These are phyloP conservation scores for Coptodon rendalli DNA, from an alignment of 2,113 vertebrate genomes.

Conservation along the genomic window DNA sequence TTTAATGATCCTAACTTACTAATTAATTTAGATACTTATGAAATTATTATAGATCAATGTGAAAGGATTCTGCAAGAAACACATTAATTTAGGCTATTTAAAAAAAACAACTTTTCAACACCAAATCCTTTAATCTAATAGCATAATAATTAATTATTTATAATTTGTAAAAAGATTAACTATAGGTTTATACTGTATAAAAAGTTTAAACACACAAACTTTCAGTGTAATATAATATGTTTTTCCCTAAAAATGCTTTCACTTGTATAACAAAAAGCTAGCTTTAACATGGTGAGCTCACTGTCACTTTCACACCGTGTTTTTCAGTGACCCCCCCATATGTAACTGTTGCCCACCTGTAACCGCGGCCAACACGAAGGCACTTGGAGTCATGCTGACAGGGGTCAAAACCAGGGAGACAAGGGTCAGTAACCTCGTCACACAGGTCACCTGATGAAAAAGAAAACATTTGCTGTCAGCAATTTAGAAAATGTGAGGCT, in stretches of 20 bases:
- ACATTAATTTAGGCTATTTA: background rate
- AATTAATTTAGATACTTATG: background rate
- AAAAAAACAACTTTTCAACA: background rate
- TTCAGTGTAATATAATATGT: background rate
- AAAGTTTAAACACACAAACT: background rate
- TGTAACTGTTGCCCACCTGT: slow-evolving; percentile 72
- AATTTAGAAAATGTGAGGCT: background rate
- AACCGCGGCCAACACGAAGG: slow-evolving; percentile 76
- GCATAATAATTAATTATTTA: background rate
- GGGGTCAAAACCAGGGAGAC: slow-evolving; percentile 80
- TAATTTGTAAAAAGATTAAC: fast-evolving
- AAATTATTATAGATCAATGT: background rate
- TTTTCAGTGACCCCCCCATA: background rate
- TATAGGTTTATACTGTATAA: background rate
- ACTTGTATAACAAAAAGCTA: background rate
- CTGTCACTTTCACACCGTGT: background rate
- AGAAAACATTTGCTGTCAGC: background rate
- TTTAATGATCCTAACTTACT: background rate
- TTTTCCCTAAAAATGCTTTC: background rate
- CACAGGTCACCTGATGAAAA: slow-evolving; percentile 83
- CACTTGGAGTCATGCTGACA: slow-evolving; percentile 93
- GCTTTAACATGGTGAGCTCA: background rate
- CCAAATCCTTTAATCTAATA: background rate
- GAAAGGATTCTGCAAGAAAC: background rate
- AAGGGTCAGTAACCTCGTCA: slow-evolving; percentile 87